Conservation (phyloP, 2,113 vertebrate species). For the Sylvilagus bachmani region DNA sequence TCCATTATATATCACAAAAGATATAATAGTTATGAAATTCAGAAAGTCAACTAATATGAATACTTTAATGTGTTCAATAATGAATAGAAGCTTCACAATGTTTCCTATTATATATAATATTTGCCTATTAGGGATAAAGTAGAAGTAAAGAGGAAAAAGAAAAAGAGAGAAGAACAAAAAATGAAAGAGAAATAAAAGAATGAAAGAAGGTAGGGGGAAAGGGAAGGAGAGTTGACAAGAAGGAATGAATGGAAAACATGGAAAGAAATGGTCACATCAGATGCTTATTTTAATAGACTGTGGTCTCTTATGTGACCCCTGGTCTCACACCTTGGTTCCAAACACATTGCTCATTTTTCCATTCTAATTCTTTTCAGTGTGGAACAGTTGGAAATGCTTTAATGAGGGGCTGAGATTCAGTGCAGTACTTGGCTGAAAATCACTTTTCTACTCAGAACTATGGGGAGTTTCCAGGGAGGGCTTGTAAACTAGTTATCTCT, state of each 20-base stretch:
- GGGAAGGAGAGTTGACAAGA: background rate
- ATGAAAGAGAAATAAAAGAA: background rate
- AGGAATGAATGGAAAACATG: rapidly evolving
- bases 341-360: conserved; percentile 54
- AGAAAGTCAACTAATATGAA: background rate
- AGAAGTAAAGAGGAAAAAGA: background rate
- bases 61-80: background rate
- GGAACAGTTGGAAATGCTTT: conserved; percentile 74
- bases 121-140: background rate
- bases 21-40: background rate
- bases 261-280: background rate
- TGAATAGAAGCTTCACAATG: background rate
- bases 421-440: conserved; percentile 72
- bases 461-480: conserved; percentile 79
- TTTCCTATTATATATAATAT: too few relatives aligned
- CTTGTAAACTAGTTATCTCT: conserved; percentile 83
- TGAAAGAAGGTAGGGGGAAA: background rate
- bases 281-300: background rate
- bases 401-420: conserved; percentile 63
- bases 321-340: background rate
- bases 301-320: conserved; percentile 38
- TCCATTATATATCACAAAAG: background rate
- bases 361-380: conserved; percentile 51
- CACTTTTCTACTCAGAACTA: conserved; percentile 67
- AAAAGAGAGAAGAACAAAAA: background rate